A percentile compares a stretch with the other conserved stretches of the same genome.
Conservation (phyloP, 2,888 invertebrate species). For the Drosophila hamatofila region DNA sequence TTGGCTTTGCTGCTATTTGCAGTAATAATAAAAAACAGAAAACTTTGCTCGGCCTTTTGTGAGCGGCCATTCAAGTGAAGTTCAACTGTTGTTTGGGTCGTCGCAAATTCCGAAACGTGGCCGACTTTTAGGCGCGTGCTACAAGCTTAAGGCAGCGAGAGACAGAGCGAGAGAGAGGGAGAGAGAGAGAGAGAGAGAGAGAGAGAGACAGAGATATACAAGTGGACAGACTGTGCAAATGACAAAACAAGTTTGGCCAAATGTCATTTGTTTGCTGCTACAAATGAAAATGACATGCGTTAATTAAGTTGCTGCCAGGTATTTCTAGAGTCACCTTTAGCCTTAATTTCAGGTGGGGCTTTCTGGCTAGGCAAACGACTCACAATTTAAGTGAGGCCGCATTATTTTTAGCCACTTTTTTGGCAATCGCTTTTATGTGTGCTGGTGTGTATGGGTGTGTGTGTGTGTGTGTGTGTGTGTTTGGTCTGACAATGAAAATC, state of each 20-base stretch:
- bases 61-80: slow-evolving; percentile 47
- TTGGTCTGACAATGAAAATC: slow-evolving; percentile 47
- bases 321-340: slow-evolving; percentile 24
- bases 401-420: slow-evolving; percentile 40
- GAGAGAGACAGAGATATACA: background rate
- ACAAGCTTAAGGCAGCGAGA: background rate
- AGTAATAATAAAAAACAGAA: slow-evolving; percentile 35
- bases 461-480: background rate
- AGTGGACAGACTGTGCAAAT: slow-evolving; percentile 20
- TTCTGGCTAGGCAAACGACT: background rate
- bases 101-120: slow-evolving; percentile 19
- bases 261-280: slow-evolving; percentile 57
- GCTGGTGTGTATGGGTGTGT: too few species aligned
- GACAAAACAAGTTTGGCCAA: slow-evolving; percentile 47
- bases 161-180: background rate
- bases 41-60: slow-evolving; percentile 43
- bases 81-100: slow-evolving; percentile 29
- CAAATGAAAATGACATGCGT: slow-evolving; percentile 74
- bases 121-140: slow-evolving; percentile 35
- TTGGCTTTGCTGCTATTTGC: slow-evolving; percentile 46
- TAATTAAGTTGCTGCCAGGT: slow-evolving; percentile 62
- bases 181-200: background rate
- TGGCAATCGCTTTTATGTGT: slow-evolving; percentile 9
- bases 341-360: background rate
- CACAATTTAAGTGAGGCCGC: slow-evolving; percentile 27